phyloP scores from a whole-genome alignment of 2,797 vertebrate species.

The Sparus aurata region DNA sequence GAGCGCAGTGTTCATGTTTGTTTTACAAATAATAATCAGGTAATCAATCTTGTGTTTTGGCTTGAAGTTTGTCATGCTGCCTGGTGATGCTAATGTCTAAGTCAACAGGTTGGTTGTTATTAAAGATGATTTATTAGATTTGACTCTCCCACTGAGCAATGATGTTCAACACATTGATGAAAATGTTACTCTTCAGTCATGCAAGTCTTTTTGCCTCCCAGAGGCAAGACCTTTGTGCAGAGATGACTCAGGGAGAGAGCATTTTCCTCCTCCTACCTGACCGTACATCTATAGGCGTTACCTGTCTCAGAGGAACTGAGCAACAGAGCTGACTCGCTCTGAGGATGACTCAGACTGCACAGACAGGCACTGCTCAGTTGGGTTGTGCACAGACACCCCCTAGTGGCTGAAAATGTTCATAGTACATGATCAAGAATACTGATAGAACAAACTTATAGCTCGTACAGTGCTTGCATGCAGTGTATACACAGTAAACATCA shows the following conservation, averaged over 20 bases:
- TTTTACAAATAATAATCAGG: constrained; percentile 19
- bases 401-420: constrained; percentile 65
- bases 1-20: background rate
- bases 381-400: constrained; percentile 78
- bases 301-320: constrained; percentile 35
- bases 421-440: background rate
- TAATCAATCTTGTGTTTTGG: too few relatives aligned
- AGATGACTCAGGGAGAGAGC: constrained; percentile 63
- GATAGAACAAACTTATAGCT: constrained; percentile 6
- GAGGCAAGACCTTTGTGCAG: constrained; percentile 42
- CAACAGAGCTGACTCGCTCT: constrained; percentile 22
- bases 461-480: background rate
- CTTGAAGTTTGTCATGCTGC: background rate
- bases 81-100: constrained; percentile 6
- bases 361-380: constrained; percentile 30
- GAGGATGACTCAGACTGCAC: constrained; percentile 64
- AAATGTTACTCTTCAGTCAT: background rate
- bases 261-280: constrained; percentile 32
- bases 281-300: constrained; percentile 37
- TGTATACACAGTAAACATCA: constrained; percentile 42
- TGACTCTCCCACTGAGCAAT: constrained; percentile 2
- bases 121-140: constrained; percentile 33
- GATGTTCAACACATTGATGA: background rate
- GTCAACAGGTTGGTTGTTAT: constrained; percentile 12
- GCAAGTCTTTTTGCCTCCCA: constrained; percentile 27